Evolutionary conservation across 1,140 invertebrate genomes (phyloP), one percentile per base, ranked within the genome.

Genomic region (Achroia grisella): DNA sequence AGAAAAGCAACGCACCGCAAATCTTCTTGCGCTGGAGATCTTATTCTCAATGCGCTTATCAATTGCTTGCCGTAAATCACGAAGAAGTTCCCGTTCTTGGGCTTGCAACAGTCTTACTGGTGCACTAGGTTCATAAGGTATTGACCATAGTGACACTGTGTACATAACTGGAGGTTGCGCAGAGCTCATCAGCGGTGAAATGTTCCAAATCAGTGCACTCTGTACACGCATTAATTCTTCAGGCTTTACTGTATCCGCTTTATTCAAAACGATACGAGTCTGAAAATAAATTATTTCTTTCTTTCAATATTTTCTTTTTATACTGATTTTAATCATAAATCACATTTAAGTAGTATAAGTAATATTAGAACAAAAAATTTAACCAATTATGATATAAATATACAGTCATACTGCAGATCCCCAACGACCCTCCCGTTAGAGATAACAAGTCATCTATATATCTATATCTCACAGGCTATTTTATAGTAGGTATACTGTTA

Each of bases 121-220:
- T 10, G 94, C 91, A 48, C 93, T 93, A 13, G 87, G 71, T 81
- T 95, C 93, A 68, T 93, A 95, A 5, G 95, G 94, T 74, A 93
- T 87, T 0, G 94, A 95, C 94, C 95, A 97, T 55, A 98, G 85
- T 8, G 95, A 97, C 27, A 94, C 93, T 8, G 95, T 95, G 77
- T 97, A 98, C 92, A 96, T 94, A n/a, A 95, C 88, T 5, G 96
- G 96, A n/a, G 96, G 95, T 65, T 97, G 94, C 11, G 94, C 91
- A 23, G 94, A 95, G 39, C 95, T 95, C 92, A 98, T 96, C 34
- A 98, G 84, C 3, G 96, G 97, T 8, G 95, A 97, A 61, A 98
- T 95, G 73, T 97, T 97, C 97, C 97, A 98, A 64, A 98, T 95
- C 27, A 98, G 87, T 2, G 95, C 95, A 39, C 95, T 94, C 81